Percentiles rank a stretch among this genome's conserved stretches.
Evolutionary conservation across 2,797 vertebrate species (phyloP).

Genomic region (Malacoraja senta): DNA sequence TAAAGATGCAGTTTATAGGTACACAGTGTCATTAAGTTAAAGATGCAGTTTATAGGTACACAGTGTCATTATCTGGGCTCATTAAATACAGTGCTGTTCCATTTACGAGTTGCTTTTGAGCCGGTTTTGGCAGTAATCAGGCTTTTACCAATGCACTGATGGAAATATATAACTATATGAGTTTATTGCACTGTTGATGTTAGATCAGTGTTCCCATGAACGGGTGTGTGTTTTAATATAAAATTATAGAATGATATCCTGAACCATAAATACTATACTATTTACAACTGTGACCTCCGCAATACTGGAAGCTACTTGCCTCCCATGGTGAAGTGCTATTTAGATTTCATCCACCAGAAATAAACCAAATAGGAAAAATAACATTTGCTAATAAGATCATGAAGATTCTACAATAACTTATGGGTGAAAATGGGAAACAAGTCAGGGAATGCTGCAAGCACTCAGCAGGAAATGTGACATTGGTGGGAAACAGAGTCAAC

Average conservation of each 20-base stretch:
- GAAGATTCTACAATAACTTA: not conserved
- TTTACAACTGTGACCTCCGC: not conserved
- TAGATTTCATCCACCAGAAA: not conserved
- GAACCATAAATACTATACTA: not conserved
- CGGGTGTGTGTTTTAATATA: not conserved
- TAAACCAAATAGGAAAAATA: not conserved
- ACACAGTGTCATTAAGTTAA: not conserved
- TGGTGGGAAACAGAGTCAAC: no score
- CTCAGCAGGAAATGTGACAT: no score
- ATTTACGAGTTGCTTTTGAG: not conserved
- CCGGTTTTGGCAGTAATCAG: not conserved
- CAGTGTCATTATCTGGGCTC: not conserved
- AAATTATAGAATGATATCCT: not conserved
- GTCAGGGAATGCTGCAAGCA: no score
- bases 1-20: not conserved
- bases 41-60: conserved; percentile 4
- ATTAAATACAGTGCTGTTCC: not conserved
- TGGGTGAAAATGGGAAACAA: not conserved
- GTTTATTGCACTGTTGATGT: conserved; percentile 10
- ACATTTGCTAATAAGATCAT: not conserved
- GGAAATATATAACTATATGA: not conserved
- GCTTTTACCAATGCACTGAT: not conserved
- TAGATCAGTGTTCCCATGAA: not conserved
- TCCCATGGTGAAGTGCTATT: not conserved
- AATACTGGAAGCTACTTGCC: not conserved